Evolutionary conservation across 2,113 vertebrate genomes (phyloP).

Genomic region (Petromus typicus): DNA sequence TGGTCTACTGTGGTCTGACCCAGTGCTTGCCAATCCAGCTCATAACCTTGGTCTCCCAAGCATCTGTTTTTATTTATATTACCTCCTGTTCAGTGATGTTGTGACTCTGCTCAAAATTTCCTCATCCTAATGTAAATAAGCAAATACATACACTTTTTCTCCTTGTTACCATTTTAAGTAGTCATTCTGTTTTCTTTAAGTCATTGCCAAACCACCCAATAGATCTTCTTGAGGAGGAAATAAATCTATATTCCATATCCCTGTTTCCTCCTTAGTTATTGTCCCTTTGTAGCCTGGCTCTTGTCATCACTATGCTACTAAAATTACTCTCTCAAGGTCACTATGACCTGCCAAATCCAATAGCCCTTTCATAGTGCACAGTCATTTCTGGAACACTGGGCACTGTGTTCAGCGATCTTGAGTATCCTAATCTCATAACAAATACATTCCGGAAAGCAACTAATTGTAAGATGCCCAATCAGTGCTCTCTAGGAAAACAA

Average conservation of each 20-base stretch:
- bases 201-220: conserved; percentile 38
- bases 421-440: neutral
- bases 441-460: neutral
- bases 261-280: conserved; percentile 15
- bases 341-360: neutral
- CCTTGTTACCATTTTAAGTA: neutral
- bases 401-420: neutral
- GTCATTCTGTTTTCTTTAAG: neutral
- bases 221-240: conserved; percentile 8
- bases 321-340: conserved; percentile 55
- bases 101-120: neutral
- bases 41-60: neutral
- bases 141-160: conserved; percentile 27
- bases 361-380: neutral
- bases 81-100: neutral
- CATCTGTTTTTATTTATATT: neutral
- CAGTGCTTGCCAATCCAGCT: neutral
- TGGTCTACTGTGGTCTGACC: neutral
- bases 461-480: neutral
- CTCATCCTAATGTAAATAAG: conserved; percentile 5
- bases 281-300: neutral
- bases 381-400: neutral
- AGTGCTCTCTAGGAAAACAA: neutral
- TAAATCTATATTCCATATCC: conserved; percentile 16
- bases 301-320: neutral